Conservation (phyloP, 2,797 vertebrate genomes). For the Schizopygopsis malacanthus region DNA sequence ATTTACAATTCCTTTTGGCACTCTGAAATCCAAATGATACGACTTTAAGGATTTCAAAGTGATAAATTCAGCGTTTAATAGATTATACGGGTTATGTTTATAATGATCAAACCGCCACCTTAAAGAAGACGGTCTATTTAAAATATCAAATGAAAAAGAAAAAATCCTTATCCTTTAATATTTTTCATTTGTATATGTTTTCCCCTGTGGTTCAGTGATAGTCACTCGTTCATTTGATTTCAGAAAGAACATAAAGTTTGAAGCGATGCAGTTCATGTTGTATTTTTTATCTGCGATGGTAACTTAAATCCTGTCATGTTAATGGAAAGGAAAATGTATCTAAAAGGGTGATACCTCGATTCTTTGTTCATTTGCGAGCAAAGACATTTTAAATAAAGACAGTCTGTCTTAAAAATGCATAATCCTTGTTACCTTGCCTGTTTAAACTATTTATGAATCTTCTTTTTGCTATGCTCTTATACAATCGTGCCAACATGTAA, state of each 20-base stretch:
- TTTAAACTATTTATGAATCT: conserved; percentile 43
- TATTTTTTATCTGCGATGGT: conserved; percentile 86
- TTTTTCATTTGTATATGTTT: conserved; percentile 69
- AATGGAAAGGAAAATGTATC: conserved; percentile 87
- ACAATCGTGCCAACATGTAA: conserved; percentile 3
- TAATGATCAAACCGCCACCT: conserved; percentile 73
- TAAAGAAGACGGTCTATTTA: conserved; percentile 76
- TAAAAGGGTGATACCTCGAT: conserved; percentile 91
- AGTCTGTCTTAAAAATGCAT: conserved; percentile 90
- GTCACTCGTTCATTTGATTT: conserved; percentile 81
- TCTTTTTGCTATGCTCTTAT: not conserved
- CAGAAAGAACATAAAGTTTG: conserved; percentile 86
- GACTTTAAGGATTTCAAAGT: conserved; percentile 66
- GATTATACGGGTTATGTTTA: conserved; percentile 79
- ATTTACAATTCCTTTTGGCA: conserved; percentile 63
- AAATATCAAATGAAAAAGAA: conserved; percentile 61
- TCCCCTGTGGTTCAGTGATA: conserved; percentile 88
- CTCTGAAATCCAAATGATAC: conserved; percentile 67
- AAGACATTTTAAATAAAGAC: conserved; percentile 98
- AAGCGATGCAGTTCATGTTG: conserved; percentile 87
- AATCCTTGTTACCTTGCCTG: conserved; percentile 68
- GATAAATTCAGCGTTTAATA: conserved; percentile 72
- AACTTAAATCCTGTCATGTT: conserved; percentile 89
- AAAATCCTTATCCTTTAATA: conserved; percentile 60
- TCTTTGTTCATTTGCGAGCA: conserved; percentile 93